Evolutionary conservation across 2,113 vertebrate species (phyloP).

Genomic region (Clinocottus analis): DNA sequence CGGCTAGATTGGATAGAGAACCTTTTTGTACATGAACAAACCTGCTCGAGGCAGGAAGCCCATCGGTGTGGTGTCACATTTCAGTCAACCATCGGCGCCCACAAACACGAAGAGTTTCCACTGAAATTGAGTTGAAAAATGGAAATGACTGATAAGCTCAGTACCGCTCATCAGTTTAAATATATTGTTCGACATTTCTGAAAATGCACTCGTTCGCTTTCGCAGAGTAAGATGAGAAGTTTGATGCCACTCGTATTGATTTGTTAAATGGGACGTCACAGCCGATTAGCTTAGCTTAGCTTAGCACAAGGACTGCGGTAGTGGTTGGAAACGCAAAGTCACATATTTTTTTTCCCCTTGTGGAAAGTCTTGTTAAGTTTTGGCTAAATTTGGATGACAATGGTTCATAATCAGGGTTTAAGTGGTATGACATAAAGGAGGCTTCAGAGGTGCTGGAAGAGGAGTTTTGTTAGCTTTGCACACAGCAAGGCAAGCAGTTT

Average conservation of each 20-base stretch:
- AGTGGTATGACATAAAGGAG: not conserved
- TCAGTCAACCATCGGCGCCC: constrained; percentile 59
- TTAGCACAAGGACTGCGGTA: not conserved
- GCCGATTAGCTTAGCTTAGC: not conserved
- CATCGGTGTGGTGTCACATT: constrained; percentile 69
- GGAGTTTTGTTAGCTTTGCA: not conserved
- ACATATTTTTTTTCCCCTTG: not conserved
- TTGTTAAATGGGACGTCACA: not conserved
- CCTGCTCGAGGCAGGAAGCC: constrained; percentile 50
- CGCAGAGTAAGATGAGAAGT: not conserved
- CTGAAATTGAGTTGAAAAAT: constrained; percentile 10
- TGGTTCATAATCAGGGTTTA: not conserved
- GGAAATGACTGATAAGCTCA: constrained; percentile 20
- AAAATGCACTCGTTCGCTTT: not conserved
- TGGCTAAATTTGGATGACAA: not conserved
- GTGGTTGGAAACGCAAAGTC: not conserved
- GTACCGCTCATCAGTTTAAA: not conserved
- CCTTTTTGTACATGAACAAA: constrained; percentile 65
- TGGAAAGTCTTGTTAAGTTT: not conserved
- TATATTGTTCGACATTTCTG: not conserved
- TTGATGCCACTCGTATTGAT: not conserved
- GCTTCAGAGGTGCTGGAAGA: not conserved
- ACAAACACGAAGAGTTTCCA: constrained; percentile 12
- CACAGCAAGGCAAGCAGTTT: not conserved
- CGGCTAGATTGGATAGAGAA: constrained; percentile 72